Percentiles rank a stretch among this genome's conserved stretches.
These are phyloP conservation scores for Dynastes hyllus DNA, from an alignment of 2,888 invertebrate species.

Conservation along the genomic window DNA sequence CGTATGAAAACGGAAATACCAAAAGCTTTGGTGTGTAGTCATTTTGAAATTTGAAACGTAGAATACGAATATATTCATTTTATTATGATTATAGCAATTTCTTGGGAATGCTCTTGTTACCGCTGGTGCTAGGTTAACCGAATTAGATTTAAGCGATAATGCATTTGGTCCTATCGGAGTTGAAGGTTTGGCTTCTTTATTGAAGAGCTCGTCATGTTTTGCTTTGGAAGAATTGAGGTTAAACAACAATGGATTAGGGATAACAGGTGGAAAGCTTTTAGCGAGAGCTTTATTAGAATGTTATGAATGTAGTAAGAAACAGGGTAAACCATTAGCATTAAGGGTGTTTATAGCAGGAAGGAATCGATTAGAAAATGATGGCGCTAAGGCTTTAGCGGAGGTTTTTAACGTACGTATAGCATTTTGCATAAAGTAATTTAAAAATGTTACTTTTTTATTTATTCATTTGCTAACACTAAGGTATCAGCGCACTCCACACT, in stretches of 20 bases:
- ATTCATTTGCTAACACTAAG: conserved; percentile 70
- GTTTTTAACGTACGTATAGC: conserved; percentile 82
- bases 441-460: neutral
- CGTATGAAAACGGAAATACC: conserved; percentile 97
- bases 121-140: conserved; percentile 86
- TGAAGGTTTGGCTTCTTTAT: conserved; percentile 86
- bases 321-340: conserved; percentile 82
- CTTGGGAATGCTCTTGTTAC: conserved; percentile 87
- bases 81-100: conserved; percentile 71
- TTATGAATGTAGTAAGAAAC: conserved; percentile 77
- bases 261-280: conserved; percentile 88
- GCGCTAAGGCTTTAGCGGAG: conserved; percentile 87
- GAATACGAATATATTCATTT: too few species aligned
- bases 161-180: conserved; percentile 98
- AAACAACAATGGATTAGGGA: conserved; percentile 97
- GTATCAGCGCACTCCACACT: too few species aligned
- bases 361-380: conserved; percentile 95
- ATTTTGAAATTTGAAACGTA: too few species aligned
- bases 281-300: conserved; percentile 85
- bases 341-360: conserved; percentile 93
- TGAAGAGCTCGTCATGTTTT: conserved; percentile 89
- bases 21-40: conserved; percentile 81
- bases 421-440: conserved; percentile 33
- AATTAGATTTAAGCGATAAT: conserved; percentile 96
- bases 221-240: conserved; percentile 87